Base-by-base conservation (phyloP, 2,888 invertebrate genomes). In the Troglohyphantes excavatus region DNA sequence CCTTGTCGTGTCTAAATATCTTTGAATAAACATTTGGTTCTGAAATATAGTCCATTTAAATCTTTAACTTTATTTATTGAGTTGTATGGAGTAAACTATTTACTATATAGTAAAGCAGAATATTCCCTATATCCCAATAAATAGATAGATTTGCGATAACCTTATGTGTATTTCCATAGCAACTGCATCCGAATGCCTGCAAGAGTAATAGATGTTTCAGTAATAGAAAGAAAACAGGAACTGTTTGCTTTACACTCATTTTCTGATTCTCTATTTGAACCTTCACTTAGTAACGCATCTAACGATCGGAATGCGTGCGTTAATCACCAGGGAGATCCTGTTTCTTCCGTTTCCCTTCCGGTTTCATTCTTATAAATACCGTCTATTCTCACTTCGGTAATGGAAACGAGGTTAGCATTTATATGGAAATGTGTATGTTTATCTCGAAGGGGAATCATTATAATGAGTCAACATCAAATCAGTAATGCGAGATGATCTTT, bases 281-380 rank as follows among this genome's bases (percentile, higher is more conserved):
- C 26, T 23, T 65, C 26, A 65, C 13, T 33, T 29, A 33, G 33
- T 11, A 17, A 19, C 13, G 68, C 29, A 29, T 33, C 21, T 68
- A 19, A 21, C 13, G 17, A 29, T n/a, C 27, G 70, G 23, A 68
- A 53, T 68, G 46, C 26, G 17, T 68, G 17, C 27, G 21, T 68
- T 68, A 26, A 53, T 53, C 17, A 53, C 53, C n/a, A 53, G 17
- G n/a, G 53, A 53, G 13, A 5, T 53, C n/a, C 17, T 61, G 63
- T 61, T 46, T 83, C 73, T 83, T 83, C 83, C 73, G 27, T 39
- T 39, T 84, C 65, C 75, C 13, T n/a, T 65, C 43, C 43, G 39
- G 43, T 19, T 46, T 23, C 61, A 59, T 61, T 53, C 53, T 46
- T 46, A 27, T n/a, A 61, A 65, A 75, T 21, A 23, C 67, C 61